Conservation (phyloP, 2,888 invertebrate species). For the Caenorhabditis plicata region DNA sequence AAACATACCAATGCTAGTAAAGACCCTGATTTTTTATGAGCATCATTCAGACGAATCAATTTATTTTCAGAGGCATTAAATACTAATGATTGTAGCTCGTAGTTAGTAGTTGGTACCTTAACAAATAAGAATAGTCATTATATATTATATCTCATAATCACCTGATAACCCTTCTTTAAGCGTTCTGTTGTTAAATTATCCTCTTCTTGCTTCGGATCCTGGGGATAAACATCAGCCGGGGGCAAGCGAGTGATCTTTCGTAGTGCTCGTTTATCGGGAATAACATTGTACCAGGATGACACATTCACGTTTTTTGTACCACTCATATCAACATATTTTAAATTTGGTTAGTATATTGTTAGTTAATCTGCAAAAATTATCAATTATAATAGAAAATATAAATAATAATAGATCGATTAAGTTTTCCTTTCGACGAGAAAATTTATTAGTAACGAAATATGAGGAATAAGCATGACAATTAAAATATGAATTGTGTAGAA, state of each 20-base stretch:
- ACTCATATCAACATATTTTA: constrained; percentile 1
- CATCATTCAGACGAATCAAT: constrained; percentile 7
- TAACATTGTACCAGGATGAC: constrained; percentile 13
- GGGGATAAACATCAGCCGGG: constrained; percentile 57
- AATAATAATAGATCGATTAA: neutral
- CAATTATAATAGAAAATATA: neutral
- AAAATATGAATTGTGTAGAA: no score
- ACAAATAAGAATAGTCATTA: constrained; percentile 9
- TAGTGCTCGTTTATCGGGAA: constrained; percentile 13
- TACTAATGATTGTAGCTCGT: constrained; percentile 53
- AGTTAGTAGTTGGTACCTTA: constrained; percentile 33
- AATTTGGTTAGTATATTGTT: neutral
- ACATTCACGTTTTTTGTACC: neutral
- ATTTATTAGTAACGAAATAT: no score
- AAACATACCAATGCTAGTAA: constrained; percentile 19
- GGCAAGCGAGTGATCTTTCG: constrained; percentile 19
- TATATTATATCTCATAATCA: constrained; percentile 11
- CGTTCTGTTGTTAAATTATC: constrained; percentile 48
- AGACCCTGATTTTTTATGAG: constrained; percentile 1
- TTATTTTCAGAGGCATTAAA: constrained; percentile 37
- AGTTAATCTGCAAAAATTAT: neutral
- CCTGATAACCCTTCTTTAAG: constrained; percentile 44
- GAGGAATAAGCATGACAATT: no score
- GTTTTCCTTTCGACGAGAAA: no score
- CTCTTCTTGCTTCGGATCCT: constrained; percentile 52